These are phyloP conservation scores for Spatulosminthurus flaviceps DNA, from an alignment of 2,888 invertebrate genomes.

Conservation along the genomic window DNA sequence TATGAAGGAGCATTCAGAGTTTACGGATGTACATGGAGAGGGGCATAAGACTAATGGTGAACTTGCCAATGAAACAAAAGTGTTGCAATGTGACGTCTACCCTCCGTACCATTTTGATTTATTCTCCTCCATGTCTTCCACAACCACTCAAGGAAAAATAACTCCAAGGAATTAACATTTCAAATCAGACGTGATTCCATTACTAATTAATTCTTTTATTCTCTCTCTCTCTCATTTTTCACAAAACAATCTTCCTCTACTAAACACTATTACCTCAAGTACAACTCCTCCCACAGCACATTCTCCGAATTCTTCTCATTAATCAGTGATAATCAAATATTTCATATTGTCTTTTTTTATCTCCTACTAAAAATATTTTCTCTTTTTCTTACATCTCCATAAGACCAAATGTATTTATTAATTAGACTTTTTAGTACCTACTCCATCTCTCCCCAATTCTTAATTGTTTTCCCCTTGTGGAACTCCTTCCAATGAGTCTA, in stretches of 20 bases:
- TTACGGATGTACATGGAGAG: too few relatives aligned
- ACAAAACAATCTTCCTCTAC: too few relatives aligned
- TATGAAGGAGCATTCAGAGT: too few relatives aligned
- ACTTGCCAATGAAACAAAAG: constrained; percentile 14
- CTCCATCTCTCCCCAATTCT: too few relatives aligned
- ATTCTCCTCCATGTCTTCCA: constrained; percentile 16
- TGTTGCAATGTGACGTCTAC: background rate
- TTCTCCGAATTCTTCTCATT: background rate
- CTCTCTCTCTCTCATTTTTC: background rate
- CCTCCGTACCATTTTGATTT: constrained; percentile 27
- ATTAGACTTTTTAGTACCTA: too few relatives aligned
- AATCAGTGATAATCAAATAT: background rate
- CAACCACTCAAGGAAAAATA: constrained; percentile 21
- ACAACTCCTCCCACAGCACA: background rate
- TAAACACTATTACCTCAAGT: background rate
- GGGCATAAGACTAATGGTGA: background rate
- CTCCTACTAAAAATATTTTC: background rate
- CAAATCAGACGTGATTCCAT: constrained; percentile 32
- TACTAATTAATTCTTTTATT: constrained; percentile 33
- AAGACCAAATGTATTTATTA: too few relatives aligned
- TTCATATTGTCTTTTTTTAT: background rate
- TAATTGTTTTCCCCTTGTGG: too few relatives aligned
- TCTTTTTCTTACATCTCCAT: too few relatives aligned
- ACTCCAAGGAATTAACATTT: constrained; percentile 16
- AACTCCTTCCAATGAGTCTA: too few relatives aligned